Evolutionary conservation across 2,888 invertebrate genomes (phyloP), one percentile per base, ranked within the genome.

Genomic region (Orthosia gothica): DNA sequence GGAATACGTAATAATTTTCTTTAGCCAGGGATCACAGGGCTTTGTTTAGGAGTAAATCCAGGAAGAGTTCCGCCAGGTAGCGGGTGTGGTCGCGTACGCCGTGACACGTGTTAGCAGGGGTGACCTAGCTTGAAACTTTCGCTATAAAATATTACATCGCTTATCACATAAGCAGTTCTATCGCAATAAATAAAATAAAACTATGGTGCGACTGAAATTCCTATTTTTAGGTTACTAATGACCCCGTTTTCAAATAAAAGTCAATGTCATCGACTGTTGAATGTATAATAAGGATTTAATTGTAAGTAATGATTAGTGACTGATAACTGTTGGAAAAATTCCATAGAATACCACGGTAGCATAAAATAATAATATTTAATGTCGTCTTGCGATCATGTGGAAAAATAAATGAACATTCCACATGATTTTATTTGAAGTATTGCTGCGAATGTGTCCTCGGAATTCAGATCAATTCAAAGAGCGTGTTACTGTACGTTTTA

Each of bases 401-500:
- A 47, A 58, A 63, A 80, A 59, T 62, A 63, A 72, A 49, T 26
- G 47, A 15, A 32, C 23, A 59, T 58, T 64, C 40, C 58, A 16
- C 15, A 23, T 80, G 12, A 50, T 79, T 79, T 59, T 79, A 62
- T 80, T 57, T 80, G 13, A 61, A 59, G n/a, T 45, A 75, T 75
- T 70, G 61, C 63, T 63, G 58, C 20, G 40, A 75, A 59, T 50
- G 72, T 65, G 74, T 68, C 67, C 67, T 81, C 59, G 74, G 58
- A 81, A 84, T 81, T 84, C 62, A 67, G 84, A 70, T 82, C 66
- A 77, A 82, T 77, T 77, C 70, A 82, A 68, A 45, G 67, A 66
- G n/a, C 57, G 26, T 62, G 76, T 79, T 52, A 45, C 26, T 64
- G 16, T 47, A 63, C 45, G 52, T 57, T 57, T 45, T 79, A 40